Evolutionary conservation across 2,888 invertebrate species (phyloP), one percentile per base, ranked within the genome.

Genomic region (Drosophila emarginata): DNA sequence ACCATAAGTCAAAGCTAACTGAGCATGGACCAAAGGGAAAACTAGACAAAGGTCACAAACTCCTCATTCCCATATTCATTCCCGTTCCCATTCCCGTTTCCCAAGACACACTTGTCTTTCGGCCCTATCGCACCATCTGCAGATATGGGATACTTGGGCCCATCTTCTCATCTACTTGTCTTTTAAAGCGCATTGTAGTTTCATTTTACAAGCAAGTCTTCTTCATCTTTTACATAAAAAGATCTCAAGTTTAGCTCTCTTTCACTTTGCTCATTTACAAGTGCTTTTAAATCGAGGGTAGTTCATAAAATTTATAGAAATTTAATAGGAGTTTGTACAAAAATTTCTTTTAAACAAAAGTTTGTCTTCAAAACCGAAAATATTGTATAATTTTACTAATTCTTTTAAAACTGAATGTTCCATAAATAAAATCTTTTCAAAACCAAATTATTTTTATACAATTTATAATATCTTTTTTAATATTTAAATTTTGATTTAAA

Each of bases 1-100:
- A 87, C 79, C 84, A 88, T 80, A 87, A 88, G 86, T 87, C 81
- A 86, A 80, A 83, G 81, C 64, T 77, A 80, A 64, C 66, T 68
- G 64, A 75, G 67, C 54, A 61, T 69, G 59, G 61, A 40, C 28
- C 59, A 58, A 54, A 64, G 78, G 67, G 64, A 64, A 76, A 73
- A 73, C 80, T 78, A 82, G 78, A 85, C 78, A 82, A 78, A 79
- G 84, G 81, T 82, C 77, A 83, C 60, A 7, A 4, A 45, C 40
- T 12, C 15, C 26, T 45, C 23, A 32, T 36, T n/a, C 28, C 14
- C 45, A 14, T 5, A 2, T 23, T 21, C 28, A 28, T 32, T 32
- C 32, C 36, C 14, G 1, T 14, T 50, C 32, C 50, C 11, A 26
- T 32, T 54, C 32, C 54, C 36, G n/a, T n/a, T 9, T 12, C 15